Base-by-base conservation (phyloP, 2,888 invertebrate genomes). In the Zele albiditarsus region DNA sequence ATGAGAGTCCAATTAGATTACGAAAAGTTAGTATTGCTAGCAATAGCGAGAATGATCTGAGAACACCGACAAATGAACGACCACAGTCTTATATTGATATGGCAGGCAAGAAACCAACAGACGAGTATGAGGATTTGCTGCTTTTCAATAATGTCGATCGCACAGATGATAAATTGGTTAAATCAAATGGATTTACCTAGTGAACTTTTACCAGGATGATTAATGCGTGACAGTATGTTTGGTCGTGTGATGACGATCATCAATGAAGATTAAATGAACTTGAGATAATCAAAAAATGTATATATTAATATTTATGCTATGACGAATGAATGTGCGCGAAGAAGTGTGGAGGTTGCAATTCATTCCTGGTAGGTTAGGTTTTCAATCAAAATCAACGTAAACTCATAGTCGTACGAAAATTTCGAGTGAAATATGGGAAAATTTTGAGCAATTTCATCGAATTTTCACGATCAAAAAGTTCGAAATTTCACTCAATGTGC, bases 31-130 rank as follows among this genome's bases (percentile, higher is more conserved):
- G 86, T 76, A 80, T 85, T 0, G 80, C 84, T 12, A 87, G 86
- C 69, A 85, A 82, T 76, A 86, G 86, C 76, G 87, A 88, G 58
- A 89, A 89, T 77, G 85, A 88, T 53, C 63, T 85, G 5, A 82
- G 78, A 58, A 83, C 83, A 14, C 80, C 84, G 46, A 79, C 80
- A 1, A 82, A 80, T 68, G 84, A 80, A 28, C 83, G 86, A 25
- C 86, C 86, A 0, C 87, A 87, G 49, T 88, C 87, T 3, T 89
- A 89, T 71, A 86, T 89, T 66, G 88, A 89, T 65, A 89, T 89
- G 89, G 84, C 87, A 58, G 87, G 87, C 0, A 84, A 79, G 33
- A 65, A 69, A 1, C 25, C 70, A 6, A 57, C 71, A 2, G 25
- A 58, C 28, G 82, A 83, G 31, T 79, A 84, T 8, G 83, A 84